phyloP scores from a whole-genome alignment of 2,797 vertebrate species.

The Micrastur ruficollis region DNA sequence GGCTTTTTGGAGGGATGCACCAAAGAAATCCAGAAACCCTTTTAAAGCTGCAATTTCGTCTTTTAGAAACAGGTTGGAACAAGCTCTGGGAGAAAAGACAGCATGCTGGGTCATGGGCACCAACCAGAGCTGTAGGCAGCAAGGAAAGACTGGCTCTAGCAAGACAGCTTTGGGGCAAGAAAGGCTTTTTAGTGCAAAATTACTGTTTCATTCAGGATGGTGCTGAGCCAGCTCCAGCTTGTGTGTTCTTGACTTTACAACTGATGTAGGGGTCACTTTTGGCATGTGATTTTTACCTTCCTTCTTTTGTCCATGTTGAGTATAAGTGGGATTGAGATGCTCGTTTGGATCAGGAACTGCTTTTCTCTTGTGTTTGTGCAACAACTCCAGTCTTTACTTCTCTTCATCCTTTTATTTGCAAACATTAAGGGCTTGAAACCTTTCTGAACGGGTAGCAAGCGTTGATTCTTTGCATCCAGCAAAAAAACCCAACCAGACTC shows the following conservation, averaged over 20 bases:
- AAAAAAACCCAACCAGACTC: background rate
- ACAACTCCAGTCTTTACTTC: background rate
- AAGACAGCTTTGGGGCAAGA: background rate
- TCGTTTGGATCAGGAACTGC: background rate
- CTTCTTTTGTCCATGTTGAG: background rate
- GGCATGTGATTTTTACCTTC: background rate
- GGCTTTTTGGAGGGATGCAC: background rate
- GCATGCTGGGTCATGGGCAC: accelerated
- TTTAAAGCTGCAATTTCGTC: background rate
- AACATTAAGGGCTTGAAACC: background rate
- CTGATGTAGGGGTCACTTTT: background rate
- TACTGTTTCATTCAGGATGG: background rate
- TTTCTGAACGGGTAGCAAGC: background rate
- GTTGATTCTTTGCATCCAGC: background rate
- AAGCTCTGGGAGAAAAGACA: background rate
- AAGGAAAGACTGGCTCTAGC: background rate
- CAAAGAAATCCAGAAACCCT: background rate
- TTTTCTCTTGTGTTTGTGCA: background rate
- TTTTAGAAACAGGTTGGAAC: background rate
- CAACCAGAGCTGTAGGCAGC: background rate
- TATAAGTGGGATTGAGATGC: accelerated
- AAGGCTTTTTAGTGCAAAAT: background rate
- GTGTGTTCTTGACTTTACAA: background rate
- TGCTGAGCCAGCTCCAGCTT: background rate
- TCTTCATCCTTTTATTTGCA: background rate